These are phyloP conservation scores for Anabas testudineus DNA, from an alignment of 2,797 vertebrate genomes.

Conservation along the genomic window DNA sequence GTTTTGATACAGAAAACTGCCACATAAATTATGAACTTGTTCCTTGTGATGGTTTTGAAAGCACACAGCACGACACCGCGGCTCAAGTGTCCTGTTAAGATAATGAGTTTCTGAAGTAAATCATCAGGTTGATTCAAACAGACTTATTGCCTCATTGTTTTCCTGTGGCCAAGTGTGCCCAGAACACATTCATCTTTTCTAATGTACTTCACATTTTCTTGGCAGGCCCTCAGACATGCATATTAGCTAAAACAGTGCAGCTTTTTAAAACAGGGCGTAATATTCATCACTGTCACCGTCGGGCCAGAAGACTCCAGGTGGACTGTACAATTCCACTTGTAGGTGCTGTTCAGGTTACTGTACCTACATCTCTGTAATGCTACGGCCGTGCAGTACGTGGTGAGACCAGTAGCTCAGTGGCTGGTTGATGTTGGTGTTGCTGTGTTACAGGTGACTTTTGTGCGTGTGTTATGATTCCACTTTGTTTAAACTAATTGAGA, in stretches of 20 bases:
- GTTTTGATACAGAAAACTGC: background rate
- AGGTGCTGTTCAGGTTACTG: background rate
- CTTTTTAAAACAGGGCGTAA: background rate
- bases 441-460: background rate
- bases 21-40: background rate
- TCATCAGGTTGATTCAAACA: background rate
- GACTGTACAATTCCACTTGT: too few species aligned
- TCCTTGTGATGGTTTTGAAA: background rate
- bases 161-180: background rate
- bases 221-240: background rate
- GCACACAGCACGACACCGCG: too few species aligned
- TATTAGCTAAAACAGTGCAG: background rate
- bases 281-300: background rate
- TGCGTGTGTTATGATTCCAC: background rate
- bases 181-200: background rate
- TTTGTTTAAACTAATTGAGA: too few species aligned
- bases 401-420: background rate
- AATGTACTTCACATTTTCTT: background rate
- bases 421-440: too few species aligned
- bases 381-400: background rate
- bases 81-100: background rate
- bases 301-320: background rate
- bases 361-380: background rate
- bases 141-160: background rate
- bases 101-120: conserved; percentile 6